phyloP scores from a whole-genome alignment of 2,888 invertebrate species.

The Dolichopus griseipennis region DNA sequence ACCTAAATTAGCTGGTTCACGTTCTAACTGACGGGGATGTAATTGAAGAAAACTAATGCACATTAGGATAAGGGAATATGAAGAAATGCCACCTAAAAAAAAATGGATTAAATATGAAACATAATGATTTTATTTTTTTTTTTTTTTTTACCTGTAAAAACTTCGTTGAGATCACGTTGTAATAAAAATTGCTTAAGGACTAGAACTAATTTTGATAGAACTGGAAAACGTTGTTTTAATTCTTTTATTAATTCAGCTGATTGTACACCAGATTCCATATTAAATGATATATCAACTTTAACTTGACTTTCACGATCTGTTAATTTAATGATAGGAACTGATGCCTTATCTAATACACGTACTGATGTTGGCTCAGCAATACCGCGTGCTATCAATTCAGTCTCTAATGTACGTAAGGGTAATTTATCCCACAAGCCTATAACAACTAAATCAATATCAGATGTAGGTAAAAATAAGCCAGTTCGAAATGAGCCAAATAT shows the following conservation, averaged over 20 bases:
- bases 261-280: constrained; percentile 95
- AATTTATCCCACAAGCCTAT: constrained; percentile 82
- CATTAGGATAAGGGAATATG: constrained; percentile 97
- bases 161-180: constrained; percentile 97
- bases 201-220: constrained; percentile 87
- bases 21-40: constrained; percentile 75
- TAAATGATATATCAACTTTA: constrained; percentile 98
- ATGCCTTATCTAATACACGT: constrained; percentile 95
- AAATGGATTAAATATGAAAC: not conserved
- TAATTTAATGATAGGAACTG: constrained; percentile 97
- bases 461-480: constrained; percentile 94
- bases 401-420: constrained; percentile 84
- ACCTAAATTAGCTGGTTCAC: constrained; percentile 71
- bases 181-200: constrained; percentile 97
- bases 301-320: constrained; percentile 74
- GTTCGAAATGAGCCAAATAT: constrained; percentile 98
- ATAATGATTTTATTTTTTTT: not conserved
- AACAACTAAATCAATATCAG: constrained; percentile 65
- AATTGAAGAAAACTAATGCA: constrained; percentile 94
- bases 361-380: constrained; percentile 84
- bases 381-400: constrained; percentile 78
- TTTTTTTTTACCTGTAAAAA: constrained; percentile 65
- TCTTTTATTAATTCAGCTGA: constrained; percentile 92
- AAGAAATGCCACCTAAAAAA: constrained; percentile 79
- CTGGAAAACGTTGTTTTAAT: constrained; percentile 80